Conservation (phyloP, 2,113 vertebrate genomes). For the Carlito syrichta region DNA sequence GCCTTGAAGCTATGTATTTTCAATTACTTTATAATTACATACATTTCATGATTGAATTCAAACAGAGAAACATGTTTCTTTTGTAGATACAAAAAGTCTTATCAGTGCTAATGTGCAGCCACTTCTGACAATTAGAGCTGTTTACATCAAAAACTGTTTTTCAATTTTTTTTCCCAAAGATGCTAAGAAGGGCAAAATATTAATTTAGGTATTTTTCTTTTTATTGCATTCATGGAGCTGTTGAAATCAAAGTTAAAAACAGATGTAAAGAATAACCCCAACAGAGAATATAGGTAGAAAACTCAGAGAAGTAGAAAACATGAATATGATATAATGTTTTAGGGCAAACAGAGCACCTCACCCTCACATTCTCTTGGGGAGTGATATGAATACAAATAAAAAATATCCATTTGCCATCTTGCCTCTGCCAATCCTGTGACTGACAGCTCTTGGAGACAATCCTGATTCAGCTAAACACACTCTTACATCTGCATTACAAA, state of each 20-base stretch:
- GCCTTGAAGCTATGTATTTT: background rate
- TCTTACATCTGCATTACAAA: background rate
- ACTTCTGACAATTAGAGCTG: background rate
- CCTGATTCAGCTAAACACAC: background rate
- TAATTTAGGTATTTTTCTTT: background rate
- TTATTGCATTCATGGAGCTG: background rate
- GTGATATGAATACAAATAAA: background rate
- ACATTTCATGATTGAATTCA: conserved; percentile 10
- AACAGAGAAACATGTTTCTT: background rate
- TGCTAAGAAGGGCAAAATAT: background rate
- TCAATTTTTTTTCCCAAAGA: background rate
- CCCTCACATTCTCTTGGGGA: too few species aligned
- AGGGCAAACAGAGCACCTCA: background rate
- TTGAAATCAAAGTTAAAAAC: background rate
- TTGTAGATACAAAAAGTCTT: background rate
- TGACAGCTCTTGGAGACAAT: background rate
- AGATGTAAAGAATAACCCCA: background rate
- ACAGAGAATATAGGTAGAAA: background rate
- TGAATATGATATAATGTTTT: background rate
- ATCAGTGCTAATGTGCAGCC: background rate
- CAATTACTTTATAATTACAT: conserved; percentile 1
- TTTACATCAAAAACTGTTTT: background rate
- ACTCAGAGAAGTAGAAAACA: background rate
- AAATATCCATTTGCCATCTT: background rate
- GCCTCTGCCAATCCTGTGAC: too few species aligned